Conservation (phyloP, 2,888 invertebrate species). For the Cephus spinipes region DNA sequence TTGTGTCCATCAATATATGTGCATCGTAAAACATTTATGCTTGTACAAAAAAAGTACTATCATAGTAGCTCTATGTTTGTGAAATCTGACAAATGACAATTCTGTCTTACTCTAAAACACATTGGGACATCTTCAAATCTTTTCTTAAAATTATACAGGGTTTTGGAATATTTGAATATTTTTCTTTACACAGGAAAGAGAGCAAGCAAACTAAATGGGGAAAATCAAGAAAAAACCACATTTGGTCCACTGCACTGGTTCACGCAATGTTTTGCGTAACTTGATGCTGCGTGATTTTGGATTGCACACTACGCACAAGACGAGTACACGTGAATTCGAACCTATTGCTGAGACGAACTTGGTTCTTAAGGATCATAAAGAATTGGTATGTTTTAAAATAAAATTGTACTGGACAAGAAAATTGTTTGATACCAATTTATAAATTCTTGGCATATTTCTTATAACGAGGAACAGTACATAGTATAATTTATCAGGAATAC, state of each 20-base stretch:
- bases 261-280: slow-evolving; percentile 52
- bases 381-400: slow-evolving; percentile 69
- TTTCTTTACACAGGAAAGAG: neutral
- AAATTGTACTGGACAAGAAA: neutral
- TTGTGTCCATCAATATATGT: neutral
- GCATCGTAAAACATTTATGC: neutral
- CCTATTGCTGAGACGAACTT: slow-evolving; percentile 76
- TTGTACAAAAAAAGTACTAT: no score
- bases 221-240: slow-evolving; percentile 41
- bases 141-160: neutral
- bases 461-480: neutral
- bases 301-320: slow-evolving; percentile 46
- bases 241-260: slow-evolving; percentile 34
- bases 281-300: slow-evolving; percentile 59
- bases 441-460: neutral
- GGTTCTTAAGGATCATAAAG: slow-evolving; percentile 72
- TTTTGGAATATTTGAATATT: neutral
- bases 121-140: neutral
- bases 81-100: neutral
- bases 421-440: neutral
- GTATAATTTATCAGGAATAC: neutral
- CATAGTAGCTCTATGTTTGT: neutral
- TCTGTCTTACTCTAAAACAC: neutral
- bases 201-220: slow-evolving; percentile 38
- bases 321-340: slow-evolving; percentile 71